phyloP scores from a whole-genome alignment of 1,140 invertebrate species.

The Vollenhovia emeryi region DNA sequence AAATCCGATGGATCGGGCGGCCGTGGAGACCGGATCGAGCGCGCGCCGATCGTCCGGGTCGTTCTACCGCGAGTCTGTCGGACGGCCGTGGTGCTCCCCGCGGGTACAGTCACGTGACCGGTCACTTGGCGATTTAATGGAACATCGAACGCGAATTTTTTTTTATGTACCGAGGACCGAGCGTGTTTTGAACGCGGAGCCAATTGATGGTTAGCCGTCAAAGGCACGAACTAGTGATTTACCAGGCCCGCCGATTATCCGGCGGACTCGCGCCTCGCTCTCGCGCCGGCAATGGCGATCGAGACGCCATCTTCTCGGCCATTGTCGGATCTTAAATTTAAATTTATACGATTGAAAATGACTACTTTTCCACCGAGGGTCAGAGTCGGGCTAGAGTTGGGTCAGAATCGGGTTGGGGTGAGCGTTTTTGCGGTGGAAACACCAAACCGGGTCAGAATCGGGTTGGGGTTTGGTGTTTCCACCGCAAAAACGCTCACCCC shows the following conservation, averaged over 20 bases:
- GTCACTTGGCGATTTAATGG: conserved; percentile 42
- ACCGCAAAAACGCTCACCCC: no score
- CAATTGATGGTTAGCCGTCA: conserved; percentile 53
- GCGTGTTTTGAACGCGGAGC: conserved; percentile 19
- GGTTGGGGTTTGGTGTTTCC: no score
- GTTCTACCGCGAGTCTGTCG: not conserved
- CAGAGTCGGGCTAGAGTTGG: no score
- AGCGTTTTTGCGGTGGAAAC: no score
- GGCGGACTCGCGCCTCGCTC: no score
- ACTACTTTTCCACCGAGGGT: no score
- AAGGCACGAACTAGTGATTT: not conserved
- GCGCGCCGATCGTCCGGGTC: not conserved
- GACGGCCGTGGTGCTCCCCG: not conserved
- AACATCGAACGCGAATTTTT: conserved; percentile 2
- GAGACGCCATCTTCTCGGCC: not conserved
- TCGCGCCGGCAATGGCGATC: not conserved
- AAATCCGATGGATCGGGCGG: not conserved
- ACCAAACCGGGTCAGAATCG: no score
- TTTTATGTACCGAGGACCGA: not conserved
- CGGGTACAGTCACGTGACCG: not conserved
- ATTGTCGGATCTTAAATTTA: no score
- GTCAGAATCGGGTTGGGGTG: no score
- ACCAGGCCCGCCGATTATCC: not conserved
- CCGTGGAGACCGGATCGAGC: not conserved
- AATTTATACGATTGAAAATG: no score